phyloP scores from a whole-genome alignment of 2,888 invertebrate species.

The Bellardia bayeri region DNA sequence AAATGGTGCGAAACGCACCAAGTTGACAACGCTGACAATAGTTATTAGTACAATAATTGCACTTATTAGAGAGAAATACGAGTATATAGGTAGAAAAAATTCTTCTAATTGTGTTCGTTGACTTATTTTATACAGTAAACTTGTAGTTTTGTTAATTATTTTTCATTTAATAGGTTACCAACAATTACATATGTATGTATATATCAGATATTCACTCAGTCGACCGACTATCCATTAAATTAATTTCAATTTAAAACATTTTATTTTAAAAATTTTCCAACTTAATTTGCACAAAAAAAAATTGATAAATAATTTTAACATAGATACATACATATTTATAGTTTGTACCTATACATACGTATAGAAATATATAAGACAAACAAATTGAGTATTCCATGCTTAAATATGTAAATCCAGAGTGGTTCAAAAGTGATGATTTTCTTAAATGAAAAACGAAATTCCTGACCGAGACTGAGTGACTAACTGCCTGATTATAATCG shows the following conservation, averaged over 20 bases:
- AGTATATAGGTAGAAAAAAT: neutral
- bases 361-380: no score
- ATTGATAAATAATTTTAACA: neutral
- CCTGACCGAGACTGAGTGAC: no score
- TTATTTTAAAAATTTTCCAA: neutral
- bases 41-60: neutral
- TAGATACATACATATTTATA: neutral
- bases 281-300: neutral
- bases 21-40: no score
- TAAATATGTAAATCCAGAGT: no score
- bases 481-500: no score
- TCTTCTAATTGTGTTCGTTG: slow-evolving; percentile 31
- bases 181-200: neutral
- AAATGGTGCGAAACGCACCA: no score
- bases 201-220: neutral
- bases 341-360: no score
- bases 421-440: no score
- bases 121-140: slow-evolving; percentile 18
- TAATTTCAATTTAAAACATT: slow-evolving; percentile 4
- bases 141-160: slow-evolving; percentile 48
- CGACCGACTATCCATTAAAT: neutral
- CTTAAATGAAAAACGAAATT: no score
- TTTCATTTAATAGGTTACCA: slow-evolving; percentile 51
- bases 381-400: no score
- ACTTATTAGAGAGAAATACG: neutral